Percentiles rank a stretch among this genome's conserved stretches.
Conservation (phyloP, 2,888 invertebrate genomes). For the Drosophila atripex region DNA sequence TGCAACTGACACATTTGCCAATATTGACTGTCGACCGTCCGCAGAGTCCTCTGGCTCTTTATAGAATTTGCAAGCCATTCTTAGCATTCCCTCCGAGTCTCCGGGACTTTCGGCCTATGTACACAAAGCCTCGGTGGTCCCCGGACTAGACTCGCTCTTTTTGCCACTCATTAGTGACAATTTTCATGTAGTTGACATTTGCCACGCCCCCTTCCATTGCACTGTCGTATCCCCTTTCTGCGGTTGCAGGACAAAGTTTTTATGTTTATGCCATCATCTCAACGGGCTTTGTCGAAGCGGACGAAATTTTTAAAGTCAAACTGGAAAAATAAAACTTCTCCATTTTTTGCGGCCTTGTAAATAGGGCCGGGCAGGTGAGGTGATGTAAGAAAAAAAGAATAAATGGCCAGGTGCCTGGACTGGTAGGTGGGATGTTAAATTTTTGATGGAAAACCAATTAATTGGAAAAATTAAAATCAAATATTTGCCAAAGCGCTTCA, state of each 20-base stretch:
- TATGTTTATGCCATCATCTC: constrained; percentile 26
- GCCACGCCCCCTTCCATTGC: constrained; percentile 18
- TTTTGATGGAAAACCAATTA: constrained; percentile 78
- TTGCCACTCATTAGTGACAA: constrained; percentile 80
- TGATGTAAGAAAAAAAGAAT: background rate
- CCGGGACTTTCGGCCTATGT: constrained; percentile 53
- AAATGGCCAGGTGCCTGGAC: constrained; percentile 15
- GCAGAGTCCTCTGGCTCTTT: constrained; percentile 7
- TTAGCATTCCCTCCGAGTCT: constrained; percentile 7
- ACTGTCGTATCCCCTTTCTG: constrained; percentile 6
- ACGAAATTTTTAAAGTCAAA: constrained; percentile 37
- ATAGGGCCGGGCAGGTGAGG: constrained; percentile 18
- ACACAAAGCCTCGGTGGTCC: constrained; percentile 60
- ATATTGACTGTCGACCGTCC: constrained; percentile 70
- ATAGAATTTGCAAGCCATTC: constrained; percentile 19
- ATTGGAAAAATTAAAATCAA: constrained; percentile 78
- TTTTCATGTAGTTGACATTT: constrained; percentile 80
- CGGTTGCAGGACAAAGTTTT: constrained; percentile 64
- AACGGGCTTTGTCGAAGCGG: constrained; percentile 1
- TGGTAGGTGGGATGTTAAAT: constrained; percentile 58
- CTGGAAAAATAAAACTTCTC: background rate
- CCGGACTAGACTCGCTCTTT: constrained; percentile 67
- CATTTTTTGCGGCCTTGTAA: constrained; percentile 24
- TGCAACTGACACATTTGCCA: constrained; percentile 79
- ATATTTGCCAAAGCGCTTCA: constrained; percentile 77